phyloP scores from a whole-genome alignment of 2,888 invertebrate species.

The Eucera pruinosa region DNA sequence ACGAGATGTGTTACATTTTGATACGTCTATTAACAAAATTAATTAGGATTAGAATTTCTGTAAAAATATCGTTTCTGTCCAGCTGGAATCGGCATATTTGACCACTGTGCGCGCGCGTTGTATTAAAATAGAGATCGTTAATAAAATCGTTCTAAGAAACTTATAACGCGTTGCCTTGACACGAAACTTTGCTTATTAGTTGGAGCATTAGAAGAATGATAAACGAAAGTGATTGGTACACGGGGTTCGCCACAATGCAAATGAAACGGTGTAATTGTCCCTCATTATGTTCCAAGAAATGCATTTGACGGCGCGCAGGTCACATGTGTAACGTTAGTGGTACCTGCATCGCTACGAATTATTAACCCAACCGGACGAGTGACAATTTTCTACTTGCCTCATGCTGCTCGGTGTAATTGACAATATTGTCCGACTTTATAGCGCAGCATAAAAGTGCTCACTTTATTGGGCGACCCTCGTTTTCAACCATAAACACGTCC shows the following conservation, averaged over 20 bases:
- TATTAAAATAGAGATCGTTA: not conserved
- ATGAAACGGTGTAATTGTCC: not conserved
- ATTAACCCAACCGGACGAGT: conserved; percentile 43
- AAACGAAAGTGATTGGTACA: not conserved
- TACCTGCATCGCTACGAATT: conserved; percentile 38
- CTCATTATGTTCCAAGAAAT: conserved; percentile 5
- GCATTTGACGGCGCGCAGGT: not conserved
- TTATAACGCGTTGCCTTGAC: not conserved
- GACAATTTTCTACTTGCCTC: conserved; percentile 64
- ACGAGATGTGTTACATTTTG: no score
- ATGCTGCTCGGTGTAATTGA: conserved; percentile 46
- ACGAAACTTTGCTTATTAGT: not conserved
- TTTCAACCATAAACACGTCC: not conserved
- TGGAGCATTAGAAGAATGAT: not conserved
- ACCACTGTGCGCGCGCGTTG: no score
- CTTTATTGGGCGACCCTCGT: not conserved
- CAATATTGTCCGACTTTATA: conserved; percentile 25
- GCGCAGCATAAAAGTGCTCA: not conserved
- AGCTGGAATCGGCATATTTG: no score
- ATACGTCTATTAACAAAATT: no score
- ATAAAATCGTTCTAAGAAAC: not conserved
- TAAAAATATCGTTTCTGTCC: no score
- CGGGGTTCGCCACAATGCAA: not conserved
- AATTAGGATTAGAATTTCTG: no score
- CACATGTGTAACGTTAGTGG: not conserved